phyloP scores from a whole-genome alignment of 1,140 invertebrate species.

The Antheraea pernyi region DNA sequence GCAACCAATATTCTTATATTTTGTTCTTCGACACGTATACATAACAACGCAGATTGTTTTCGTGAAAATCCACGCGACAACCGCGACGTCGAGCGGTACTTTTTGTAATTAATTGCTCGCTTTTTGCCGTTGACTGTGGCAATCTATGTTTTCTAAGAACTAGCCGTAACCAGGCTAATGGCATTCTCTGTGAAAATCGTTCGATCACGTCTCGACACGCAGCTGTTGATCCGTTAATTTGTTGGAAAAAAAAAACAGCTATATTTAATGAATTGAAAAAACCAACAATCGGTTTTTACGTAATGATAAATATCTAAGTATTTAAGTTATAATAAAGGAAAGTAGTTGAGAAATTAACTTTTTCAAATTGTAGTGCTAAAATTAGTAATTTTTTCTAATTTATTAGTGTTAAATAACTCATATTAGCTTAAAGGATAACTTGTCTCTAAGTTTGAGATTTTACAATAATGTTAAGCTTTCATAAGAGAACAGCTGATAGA shows the following conservation, averaged over 20 bases:
- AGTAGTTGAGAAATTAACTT: not conserved
- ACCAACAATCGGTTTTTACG: not conserved
- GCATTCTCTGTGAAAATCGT: constrained; percentile 34
- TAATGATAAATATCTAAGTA: not conserved
- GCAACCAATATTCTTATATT: too few species aligned
- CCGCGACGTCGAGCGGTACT: constrained; percentile 39
- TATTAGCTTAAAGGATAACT: too few species aligned
- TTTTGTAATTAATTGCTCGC: constrained; percentile 62
- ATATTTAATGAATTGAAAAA: constrained; percentile 4
- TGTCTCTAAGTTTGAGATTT: too few species aligned
- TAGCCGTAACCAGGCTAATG: constrained; percentile 42
- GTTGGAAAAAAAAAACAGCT: constrained; percentile 2
- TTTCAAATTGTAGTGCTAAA: not conserved
- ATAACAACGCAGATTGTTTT: not conserved
- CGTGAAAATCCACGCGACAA: not conserved
- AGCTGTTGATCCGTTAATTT: constrained; percentile 22
- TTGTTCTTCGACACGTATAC: not conserved
- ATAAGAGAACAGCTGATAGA: too few species aligned
- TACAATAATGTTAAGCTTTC: too few species aligned
- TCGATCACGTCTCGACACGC: constrained; percentile 15
- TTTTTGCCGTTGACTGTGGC: constrained; percentile 49
- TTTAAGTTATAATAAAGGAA: not conserved
- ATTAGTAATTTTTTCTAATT: not conserved
- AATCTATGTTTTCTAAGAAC: constrained; percentile 54
- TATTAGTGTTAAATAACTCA: not conserved